Conservation (phyloP, 2,888 invertebrate species). For the Nephrotoma guestfalica region DNA sequence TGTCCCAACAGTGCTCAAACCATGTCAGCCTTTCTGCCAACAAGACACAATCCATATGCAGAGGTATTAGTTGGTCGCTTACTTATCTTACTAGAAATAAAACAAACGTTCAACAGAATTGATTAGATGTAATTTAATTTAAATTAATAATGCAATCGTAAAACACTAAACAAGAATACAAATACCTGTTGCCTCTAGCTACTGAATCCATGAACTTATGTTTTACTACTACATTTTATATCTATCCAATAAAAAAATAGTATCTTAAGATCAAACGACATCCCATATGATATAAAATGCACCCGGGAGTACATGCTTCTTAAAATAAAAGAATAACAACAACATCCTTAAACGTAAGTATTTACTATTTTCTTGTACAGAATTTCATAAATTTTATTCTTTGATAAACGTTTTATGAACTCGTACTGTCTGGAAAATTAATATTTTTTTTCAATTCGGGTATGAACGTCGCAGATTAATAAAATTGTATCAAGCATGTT, state of each 20-base stretch:
- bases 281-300: neutral
- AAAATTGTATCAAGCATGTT: neutral
- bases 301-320: neutral
- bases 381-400: neutral
- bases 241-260: neutral
- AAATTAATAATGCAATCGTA: too few species aligned
- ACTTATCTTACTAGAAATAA: too few species aligned
- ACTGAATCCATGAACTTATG: neutral
- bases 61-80: too few species aligned
- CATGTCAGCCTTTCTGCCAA: too few species aligned
- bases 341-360: neutral
- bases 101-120: too few species aligned
- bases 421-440: neutral
- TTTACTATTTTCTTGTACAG: neutral
- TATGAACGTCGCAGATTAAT: neutral
- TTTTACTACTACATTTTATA: neutral
- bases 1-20: too few species aligned
- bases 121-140: too few species aligned
- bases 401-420: neutral
- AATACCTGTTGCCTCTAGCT: too few species aligned
- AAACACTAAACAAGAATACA: too few species aligned
- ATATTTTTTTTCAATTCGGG: neutral
- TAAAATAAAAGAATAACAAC: neutral
- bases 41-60: too few species aligned
- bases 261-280: neutral